These are phyloP conservation scores for Habropoda laboriosa DNA, from an alignment of 1,140 invertebrate genomes.

Conservation along the genomic window DNA sequence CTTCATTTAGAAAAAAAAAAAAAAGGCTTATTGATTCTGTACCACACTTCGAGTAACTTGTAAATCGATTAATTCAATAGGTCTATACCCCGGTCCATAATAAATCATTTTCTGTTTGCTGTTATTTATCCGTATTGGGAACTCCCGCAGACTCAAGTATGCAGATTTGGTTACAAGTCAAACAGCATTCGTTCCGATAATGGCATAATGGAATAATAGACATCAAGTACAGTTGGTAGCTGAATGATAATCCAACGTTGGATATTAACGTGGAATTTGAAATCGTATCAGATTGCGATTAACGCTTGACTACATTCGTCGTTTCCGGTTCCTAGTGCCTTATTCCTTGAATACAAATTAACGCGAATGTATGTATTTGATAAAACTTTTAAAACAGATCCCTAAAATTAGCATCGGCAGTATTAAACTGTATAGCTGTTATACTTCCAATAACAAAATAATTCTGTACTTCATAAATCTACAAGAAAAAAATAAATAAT, in stretches of 20 bases:
- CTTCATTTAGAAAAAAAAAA: background rate
- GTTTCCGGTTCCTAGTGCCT: background rate
- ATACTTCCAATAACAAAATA: too few species aligned
- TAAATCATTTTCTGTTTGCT: slow-evolving; percentile 32
- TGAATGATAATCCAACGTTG: background rate
- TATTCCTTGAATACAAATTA: background rate
- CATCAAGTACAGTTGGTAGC: slow-evolving; percentile 23
- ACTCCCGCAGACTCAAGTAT: background rate
- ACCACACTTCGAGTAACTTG: background rate
- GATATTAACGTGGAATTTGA: slow-evolving; percentile 6
- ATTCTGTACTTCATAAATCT: too few species aligned
- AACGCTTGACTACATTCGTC: background rate
- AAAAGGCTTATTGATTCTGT: background rate
- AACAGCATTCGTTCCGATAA: background rate
- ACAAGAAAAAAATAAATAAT: too few species aligned
- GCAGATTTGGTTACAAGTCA: slow-evolving; percentile 33
- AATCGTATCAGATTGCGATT: slow-evolving; percentile 8
- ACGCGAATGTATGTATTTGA: background rate
- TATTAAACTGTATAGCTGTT: too few species aligned
- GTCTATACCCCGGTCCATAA: background rate
- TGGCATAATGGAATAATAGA: slow-evolving; percentile 41
- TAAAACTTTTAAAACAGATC: too few species aligned
- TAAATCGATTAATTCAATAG: slow-evolving; percentile 15
- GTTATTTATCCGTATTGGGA: slow-evolving; percentile 32
- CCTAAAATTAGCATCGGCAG: too few species aligned